Conservation (phyloP, 2,797 vertebrate genomes). For the Typhlichthys eigenmanni region DNA sequence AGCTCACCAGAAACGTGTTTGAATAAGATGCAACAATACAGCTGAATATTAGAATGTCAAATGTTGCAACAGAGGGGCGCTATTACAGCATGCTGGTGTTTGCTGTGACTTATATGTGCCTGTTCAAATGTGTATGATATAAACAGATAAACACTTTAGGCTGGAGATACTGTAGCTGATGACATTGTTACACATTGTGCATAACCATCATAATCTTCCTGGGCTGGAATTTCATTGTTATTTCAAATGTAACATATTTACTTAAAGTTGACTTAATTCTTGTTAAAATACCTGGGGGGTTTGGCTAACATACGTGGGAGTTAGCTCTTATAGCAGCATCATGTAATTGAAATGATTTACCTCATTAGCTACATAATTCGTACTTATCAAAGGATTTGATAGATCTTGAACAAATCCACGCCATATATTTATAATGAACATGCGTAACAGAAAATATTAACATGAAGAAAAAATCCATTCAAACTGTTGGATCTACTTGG, state of each 20-base stretch:
- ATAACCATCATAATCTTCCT: slow-evolving; percentile 1
- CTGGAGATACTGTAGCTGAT: background rate
- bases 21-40: background rate
- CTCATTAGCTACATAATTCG: background rate
- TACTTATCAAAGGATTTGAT: too few species aligned
- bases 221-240: slow-evolving; percentile 1
- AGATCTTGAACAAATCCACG: slow-evolving; percentile 1
- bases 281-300: too few species aligned
- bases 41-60: background rate
- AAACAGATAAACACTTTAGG: slow-evolving; percentile 3
- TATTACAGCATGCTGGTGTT: background rate
- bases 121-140: slow-evolving; percentile 9
- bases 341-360: background rate
- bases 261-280: too few species aligned
- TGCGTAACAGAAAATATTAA: background rate
- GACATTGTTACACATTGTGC: slow-evolving; percentile 1
- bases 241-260: background rate
- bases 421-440: slow-evolving; percentile 13
- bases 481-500: background rate
- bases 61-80: background rate
- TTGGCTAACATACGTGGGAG: background rate
- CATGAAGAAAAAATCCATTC: background rate
- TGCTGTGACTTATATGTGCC: slow-evolving; percentile 8
- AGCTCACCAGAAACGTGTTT: background rate
- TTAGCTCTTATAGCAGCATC: background rate